These are phyloP conservation scores for Tipula vernalis DNA, from an alignment of 2,888 invertebrate genomes.

Conservation along the genomic window DNA sequence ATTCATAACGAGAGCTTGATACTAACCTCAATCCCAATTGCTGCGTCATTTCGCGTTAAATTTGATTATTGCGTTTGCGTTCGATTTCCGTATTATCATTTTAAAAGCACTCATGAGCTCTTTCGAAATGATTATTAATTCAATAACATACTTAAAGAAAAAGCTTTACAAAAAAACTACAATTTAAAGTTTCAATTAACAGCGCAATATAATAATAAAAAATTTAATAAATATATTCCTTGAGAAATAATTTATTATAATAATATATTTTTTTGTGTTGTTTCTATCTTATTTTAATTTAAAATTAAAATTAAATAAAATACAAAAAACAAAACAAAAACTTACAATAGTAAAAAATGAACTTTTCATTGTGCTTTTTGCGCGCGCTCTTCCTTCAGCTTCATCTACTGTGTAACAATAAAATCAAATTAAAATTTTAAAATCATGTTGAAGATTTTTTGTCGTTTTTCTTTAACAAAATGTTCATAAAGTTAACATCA, in stretches of 20 bases:
- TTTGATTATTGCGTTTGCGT: too few species aligned
- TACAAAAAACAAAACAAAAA: background rate
- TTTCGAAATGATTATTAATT: background rate
- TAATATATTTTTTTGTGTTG: background rate
- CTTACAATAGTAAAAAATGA: background rate
- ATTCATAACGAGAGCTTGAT: too few species aligned
- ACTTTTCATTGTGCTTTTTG: background rate
- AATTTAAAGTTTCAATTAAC: background rate
- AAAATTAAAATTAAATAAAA: background rate
- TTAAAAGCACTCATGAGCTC: background rate
- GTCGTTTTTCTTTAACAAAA: background rate
- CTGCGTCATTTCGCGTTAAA: too few species aligned
- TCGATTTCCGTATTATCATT: background rate
- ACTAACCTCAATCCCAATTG: too few species aligned
- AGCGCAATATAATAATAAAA: background rate
- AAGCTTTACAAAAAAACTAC: background rate
- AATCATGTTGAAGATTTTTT: background rate
- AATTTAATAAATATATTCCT: background rate
- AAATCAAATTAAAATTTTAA: constrained; percentile 4
- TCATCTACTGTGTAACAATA: background rate
- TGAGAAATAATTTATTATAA: background rate
- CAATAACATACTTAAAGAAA: background rate
- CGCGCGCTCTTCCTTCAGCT: background rate
- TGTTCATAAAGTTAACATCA: background rate
- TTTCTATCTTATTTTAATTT: background rate